These are phyloP conservation scores for Mormyrus lacerda DNA, from an alignment of 2,113 vertebrate species.

Conservation along the genomic window DNA sequence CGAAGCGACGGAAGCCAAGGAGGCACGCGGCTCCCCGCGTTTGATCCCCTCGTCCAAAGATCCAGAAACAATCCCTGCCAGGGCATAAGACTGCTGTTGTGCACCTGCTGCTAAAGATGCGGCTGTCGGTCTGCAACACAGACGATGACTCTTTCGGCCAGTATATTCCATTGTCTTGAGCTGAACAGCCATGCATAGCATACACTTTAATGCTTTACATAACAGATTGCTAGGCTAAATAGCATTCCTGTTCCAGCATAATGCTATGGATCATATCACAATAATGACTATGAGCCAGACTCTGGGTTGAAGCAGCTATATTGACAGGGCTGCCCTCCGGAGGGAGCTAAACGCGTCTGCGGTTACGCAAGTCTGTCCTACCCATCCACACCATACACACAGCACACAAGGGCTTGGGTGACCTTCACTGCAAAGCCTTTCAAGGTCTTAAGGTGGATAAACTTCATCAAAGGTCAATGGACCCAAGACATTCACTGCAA, in stretches of 20 bases:
- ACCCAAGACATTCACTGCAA: background rate
- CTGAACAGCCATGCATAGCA: background rate
- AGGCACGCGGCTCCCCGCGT: background rate
- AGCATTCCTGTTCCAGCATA: background rate
- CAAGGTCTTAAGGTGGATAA: background rate
- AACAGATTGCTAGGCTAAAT: background rate
- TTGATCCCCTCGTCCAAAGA: background rate
- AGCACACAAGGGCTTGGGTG: background rate
- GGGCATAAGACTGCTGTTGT: background rate
- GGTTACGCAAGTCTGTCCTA: conserved; percentile 10
- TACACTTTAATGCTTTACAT: background rate
- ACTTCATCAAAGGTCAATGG: background rate
- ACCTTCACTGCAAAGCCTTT: background rate
- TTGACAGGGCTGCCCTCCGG: background rate
- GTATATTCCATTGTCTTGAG: background rate
- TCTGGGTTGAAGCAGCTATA: background rate
- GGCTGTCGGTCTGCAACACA: background rate
- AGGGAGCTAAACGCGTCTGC: background rate
- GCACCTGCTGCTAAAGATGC: background rate
- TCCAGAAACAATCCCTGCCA: background rate
- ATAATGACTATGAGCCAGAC: background rate
- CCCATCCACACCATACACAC: background rate
- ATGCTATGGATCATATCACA: background rate
- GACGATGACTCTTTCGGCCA: background rate
- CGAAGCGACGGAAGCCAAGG: background rate